Evolutionary conservation across 1,140 invertebrate genomes (phyloP).

Genomic region (Geopemphigus sp.): DNA sequence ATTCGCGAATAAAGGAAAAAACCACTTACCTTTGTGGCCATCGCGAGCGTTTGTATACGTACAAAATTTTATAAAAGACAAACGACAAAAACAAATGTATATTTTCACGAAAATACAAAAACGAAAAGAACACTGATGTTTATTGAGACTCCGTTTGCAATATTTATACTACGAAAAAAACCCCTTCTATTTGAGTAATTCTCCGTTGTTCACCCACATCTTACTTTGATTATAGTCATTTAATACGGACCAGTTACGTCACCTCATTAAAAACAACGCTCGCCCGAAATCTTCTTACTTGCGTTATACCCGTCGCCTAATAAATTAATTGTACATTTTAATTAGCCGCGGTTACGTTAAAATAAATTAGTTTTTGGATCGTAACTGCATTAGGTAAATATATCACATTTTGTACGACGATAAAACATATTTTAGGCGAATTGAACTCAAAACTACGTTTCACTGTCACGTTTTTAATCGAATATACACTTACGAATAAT

Average conservation of each 20-base stretch:
- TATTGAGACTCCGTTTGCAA: neutral
- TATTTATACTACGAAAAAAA: neutral
- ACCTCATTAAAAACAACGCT: neutral
- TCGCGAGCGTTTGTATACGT: neutral
- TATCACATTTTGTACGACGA: too few relatives aligned
- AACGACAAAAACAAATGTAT: neutral
- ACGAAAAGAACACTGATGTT: neutral
- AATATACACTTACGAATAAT: too few relatives aligned
- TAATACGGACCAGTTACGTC: neutral
- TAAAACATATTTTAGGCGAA: too few relatives aligned
- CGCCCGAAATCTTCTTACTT: neutral
- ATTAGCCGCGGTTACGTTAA: neutral
- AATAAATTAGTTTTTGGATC: neutral
- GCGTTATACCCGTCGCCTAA: neutral
- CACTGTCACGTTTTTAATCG: too few relatives aligned
- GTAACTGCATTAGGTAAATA: too few relatives aligned
- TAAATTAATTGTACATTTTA: neutral
- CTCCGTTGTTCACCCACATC: neutral
- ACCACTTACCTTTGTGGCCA: neutral
- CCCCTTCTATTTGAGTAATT: neutral
- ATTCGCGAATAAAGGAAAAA: neutral
- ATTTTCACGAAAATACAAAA: neutral
- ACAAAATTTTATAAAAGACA: neutral
- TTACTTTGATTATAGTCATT: neutral
- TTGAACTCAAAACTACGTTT: too few relatives aligned